Evolutionary conservation across 2,888 invertebrate genomes (phyloP), one percentile per base, ranked within the genome.

Genomic region (Norana najaformis): DNA sequence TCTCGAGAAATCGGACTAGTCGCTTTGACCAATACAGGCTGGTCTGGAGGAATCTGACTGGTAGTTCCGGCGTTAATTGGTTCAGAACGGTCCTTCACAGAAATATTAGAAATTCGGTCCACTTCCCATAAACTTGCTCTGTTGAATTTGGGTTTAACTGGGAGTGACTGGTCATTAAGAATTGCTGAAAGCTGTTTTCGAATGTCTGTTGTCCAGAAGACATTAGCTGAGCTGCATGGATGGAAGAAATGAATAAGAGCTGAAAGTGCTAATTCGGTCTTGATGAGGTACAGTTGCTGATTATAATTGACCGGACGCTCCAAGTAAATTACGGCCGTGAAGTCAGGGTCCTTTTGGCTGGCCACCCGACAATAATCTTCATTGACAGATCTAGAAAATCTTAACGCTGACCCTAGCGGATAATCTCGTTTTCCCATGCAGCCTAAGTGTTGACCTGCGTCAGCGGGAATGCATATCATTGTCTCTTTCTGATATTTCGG

Each of bases 161-260:
- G 69, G 47, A 23, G 20, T 47, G 47, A 47, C 20, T 6, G 20
- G 47, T 47, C 23, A 23, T 47, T 47, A 23, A 47, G 47, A 20
- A 47, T 47, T 5, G 47, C 6, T 47, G 83, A 83, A 5, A 83
- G 35, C 35, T 83, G 83, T 34, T 83, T 34, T 36, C 20, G 83
- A 35, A 83, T 83, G 35, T 83, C 35, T 36, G 83, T 30, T 0
- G 83, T 83, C 83, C 83, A 83, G 20, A 83, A 34, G 35, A 36
- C 83, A 14, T 83, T 83, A 20, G 83, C 34, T 16, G 35, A 83
- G 30, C 83, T 34, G 35, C 83, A 83, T 36, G 83, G 83, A 36
- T 83, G 14, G 83, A 83, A 83, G 83, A 83, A 83, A 34, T 83
- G 83, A 34, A 83, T 83, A 1, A 83, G 83, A 20, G 83, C 83